These are phyloP conservation scores for Conus betulinus DNA, from an alignment of 1,140 invertebrate species.

Conservation along the genomic window DNA sequence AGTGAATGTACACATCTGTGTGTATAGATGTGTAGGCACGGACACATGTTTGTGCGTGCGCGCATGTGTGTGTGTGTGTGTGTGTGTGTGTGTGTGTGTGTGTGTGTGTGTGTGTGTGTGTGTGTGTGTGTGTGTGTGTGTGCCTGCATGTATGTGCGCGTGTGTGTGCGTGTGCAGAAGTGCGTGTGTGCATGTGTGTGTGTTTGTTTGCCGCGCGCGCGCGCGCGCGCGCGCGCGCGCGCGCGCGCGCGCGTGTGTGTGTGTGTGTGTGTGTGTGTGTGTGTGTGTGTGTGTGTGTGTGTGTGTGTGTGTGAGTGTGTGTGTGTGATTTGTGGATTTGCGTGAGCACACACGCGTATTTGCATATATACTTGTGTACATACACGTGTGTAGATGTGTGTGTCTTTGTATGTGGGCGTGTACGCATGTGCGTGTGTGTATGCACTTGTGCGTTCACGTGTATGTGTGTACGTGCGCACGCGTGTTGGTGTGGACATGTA, in stretches of 20 bases:
- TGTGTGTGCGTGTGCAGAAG: neutral
- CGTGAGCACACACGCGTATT: too few species aligned
- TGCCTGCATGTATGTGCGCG: neutral
- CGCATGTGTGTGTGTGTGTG: neutral
- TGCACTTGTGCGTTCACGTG: too few species aligned
- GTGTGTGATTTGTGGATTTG: too few species aligned
- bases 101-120: neutral
- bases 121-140: neutral
- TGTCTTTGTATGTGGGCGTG: too few species aligned
- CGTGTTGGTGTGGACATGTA: too few species aligned
- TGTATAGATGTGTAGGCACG: neutral
- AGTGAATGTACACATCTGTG: neutral
- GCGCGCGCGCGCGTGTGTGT: neutral
- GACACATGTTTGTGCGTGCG: neutral
- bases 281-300: conserved; percentile 19
- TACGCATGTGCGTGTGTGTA: too few species aligned
- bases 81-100: neutral
- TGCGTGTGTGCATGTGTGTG: neutral
- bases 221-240: neutral
- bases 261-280: neutral
- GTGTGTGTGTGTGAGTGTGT: neutral
- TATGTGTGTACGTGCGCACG: too few species aligned
- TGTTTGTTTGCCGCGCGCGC: too few species aligned
- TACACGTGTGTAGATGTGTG: too few species aligned
- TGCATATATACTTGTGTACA: too few species aligned